Base-by-base conservation (phyloP, 92 coral and sea anemone species). In the Epizoanthus ramosus region DNA sequence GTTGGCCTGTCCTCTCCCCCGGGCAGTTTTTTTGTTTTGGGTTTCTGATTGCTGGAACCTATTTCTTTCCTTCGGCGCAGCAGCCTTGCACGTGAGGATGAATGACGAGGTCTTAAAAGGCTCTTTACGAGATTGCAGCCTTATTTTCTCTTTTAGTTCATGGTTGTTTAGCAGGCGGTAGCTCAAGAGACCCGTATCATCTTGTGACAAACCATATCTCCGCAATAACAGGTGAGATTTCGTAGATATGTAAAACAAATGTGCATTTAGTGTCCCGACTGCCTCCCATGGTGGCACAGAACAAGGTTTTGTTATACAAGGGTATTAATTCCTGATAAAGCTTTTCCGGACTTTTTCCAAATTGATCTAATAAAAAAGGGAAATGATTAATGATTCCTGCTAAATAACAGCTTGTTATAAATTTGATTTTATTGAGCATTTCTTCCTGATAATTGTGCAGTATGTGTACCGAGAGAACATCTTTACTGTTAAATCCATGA, bases 211-310 rank as follows among this genome's bases (percentile, higher is more conserved):
- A 43, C 28, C 22, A 19, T 45, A 14, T 47, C 28, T 43, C 59
- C 12, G 57, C 25, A 18, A 6, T 23, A 61, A 8, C 68, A 76
- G 82, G 71, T 77, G 66, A 77, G 82, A 63, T 37, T 61, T 77
- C 41, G 61, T 59, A 77, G 71, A 77, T 77, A 57, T 19, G 70
- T 61, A n/a, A 22, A 77, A 23, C 59, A 43, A 77, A 77, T 77
- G 82, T 50, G 82, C 41, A 8, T 33, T 76, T 58, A 77, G 65
- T 21, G 45, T 59, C 47, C 28, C 37, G 15, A 18, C 17, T 22
- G 25, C 81, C 81, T n/a, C 81, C 82, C 35, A 63, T 39, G 66
- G 82, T 60, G 71, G 70, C 71, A 63, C 82, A 61, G 65, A 61
- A 25, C 39, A 35, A 19, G 37, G 57, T 43, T 22, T 61, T 50